Base-by-base conservation (phyloP, 2,888 invertebrate genomes). In the Rhingia rostrata region DNA sequence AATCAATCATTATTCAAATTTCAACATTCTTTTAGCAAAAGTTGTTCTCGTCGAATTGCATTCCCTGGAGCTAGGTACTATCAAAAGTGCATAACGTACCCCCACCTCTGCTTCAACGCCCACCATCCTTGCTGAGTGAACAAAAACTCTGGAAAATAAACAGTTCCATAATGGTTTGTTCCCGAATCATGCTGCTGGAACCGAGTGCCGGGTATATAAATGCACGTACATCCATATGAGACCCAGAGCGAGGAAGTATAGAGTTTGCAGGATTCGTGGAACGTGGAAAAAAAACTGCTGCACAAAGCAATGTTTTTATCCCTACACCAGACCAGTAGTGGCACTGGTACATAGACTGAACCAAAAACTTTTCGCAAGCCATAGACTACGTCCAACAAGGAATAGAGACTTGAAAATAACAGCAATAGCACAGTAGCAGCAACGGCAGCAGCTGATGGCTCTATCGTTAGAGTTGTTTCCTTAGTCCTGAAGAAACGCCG, bases 1-100 rank as follows among this genome's bases (percentile, higher is more conserved):
- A 84, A 84, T 84, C 84, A 84, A 84, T 84, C 84, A 84, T 84
- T 84, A 84, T 84, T 84, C 80, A 84, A 80, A 75, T 84, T 84
- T 80, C 61, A 75, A 61, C 74, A 80, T 80, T 70, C 70, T 66
- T 80, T 75, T 74, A 47, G 74, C 54, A 63, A 58, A 79, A 58
- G 51, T 63, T 75, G 32, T 53, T 12, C 60, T 69, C 9, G 53
- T 56, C 35, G 74, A 74, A 72, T 49, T 84, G 80, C 80, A 80
- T 69, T 74, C 70, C 70, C 74, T 60, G 7, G 3, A 74, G 74
- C 69, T 22, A 22, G 22, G 22, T 22, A 39, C 74, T 60, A 64
- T 70, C 73, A 60, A 69, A 67, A 74, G 35, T 74, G 74, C 70
- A 80, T 69, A 47, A 60, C 64, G 60, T 64, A 22, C 22, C 9